Evolutionary conservation across 2,113 vertebrate genomes (phyloP).

Genomic region (Percopsis transmontana): DNA sequence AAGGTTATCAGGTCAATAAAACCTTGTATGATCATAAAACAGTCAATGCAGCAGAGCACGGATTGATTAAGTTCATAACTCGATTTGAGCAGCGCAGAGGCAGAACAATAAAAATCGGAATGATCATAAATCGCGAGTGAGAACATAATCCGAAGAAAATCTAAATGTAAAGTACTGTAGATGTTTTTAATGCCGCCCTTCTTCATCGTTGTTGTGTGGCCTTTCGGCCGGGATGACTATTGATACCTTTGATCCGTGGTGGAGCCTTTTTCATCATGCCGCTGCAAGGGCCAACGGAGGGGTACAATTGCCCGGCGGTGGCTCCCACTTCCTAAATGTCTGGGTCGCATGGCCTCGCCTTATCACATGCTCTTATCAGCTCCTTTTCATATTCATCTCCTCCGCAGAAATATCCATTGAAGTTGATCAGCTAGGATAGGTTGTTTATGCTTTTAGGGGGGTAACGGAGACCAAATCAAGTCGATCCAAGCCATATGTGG

Average conservation of each 20-base stretch:
- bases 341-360: slow-evolving; percentile 21
- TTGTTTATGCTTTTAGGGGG: slow-evolving; percentile 50
- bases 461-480: slow-evolving; percentile 20
- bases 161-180: slow-evolving; percentile 68
- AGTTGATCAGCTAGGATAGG: slow-evolving; percentile 14
- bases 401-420: slow-evolving; percentile 8
- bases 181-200: slow-evolving; percentile 67
- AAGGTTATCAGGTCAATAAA: slow-evolving; percentile 77
- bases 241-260: slow-evolving; percentile 45
- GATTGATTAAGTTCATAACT: slow-evolving; percentile 79
- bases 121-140: slow-evolving; percentile 68
- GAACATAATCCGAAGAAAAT: slow-evolving; percentile 71
- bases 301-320: slow-evolving; percentile 8
- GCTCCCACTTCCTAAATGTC: slow-evolving; percentile 21
- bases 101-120: slow-evolving; percentile 69
- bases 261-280: slow-evolving; percentile 24
- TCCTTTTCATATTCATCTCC: slow-evolving; percentile 15
- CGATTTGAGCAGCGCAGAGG: slow-evolving; percentile 63
- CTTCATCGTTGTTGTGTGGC: slow-evolving; percentile 59
- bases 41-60: slow-evolving; percentile 56
- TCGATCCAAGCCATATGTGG: slow-evolving; percentile 55
- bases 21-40: slow-evolving; percentile 73
- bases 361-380: slow-evolving; percentile 18
- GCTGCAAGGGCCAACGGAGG: neutral
- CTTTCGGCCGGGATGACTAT: slow-evolving; percentile 58